Base-by-base conservation (phyloP, 2,113 vertebrate genomes). In the Balaeniceps rex region DNA sequence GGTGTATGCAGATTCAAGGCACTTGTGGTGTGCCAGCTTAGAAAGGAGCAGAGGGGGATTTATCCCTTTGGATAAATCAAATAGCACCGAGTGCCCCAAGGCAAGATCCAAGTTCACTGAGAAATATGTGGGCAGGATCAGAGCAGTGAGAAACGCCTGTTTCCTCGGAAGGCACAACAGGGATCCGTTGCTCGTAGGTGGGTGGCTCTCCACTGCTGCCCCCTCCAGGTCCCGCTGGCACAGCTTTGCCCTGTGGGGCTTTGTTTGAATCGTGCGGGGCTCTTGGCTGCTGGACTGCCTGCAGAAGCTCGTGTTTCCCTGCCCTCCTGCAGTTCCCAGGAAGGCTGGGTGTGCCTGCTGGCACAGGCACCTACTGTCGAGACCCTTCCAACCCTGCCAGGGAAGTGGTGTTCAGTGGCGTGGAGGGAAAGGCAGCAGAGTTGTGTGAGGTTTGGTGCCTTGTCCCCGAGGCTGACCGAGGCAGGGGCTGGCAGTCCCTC, bases 381-480 rank as follows among this genome's bases (percentile, higher is more conserved):
- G 54, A 71, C 64, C 75, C 34, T 93, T 87, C 61, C 49, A 69
- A 11, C 31, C 40, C 64, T 42, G 42, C 40, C 55, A 15, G 81
- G 28, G 12, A 61, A 40, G 51, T 9, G 51, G 9, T 0, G 0
- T 16, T 60, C 36, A 2, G 34, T 9, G 60, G 33, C 0, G 0
- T 6, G 29, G 54, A 60, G 68, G 29, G 36, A 55, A 51, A 87
- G 58, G 61, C 51, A 69, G 61, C 21, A 34, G 71, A 38, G 28
- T 3, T 54, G 22, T 1, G 0, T 47, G 34, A 68, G 29, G 19
- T 38, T 81, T 58, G 40, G 23, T 86, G 54, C 40, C 42, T 71
- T 52, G 54, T 44, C 33, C 70, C 51, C 1, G 1, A 6, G 52
- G 38, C 54, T 31, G 31, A 38, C 34, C 2, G 2, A 36, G 9